These are phyloP conservation scores for Conistra vaccinii DNA, from an alignment of 2,888 invertebrate genomes.

Conservation along the genomic window DNA sequence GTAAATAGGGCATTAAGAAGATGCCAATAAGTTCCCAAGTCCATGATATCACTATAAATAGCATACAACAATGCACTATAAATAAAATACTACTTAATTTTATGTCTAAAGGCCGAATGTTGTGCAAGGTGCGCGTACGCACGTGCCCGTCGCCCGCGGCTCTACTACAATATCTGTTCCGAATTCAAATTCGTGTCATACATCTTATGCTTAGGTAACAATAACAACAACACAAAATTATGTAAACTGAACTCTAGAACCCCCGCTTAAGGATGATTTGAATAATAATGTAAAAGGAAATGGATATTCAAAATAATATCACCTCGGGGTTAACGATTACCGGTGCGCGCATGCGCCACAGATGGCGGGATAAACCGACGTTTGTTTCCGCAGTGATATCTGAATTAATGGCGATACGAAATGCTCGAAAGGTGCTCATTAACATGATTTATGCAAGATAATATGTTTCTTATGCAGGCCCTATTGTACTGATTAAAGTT, in stretches of 20 bases:
- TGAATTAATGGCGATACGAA: conserved; percentile 90
- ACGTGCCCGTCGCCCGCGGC: conserved; percentile 88
- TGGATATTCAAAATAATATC: conserved; percentile 90
- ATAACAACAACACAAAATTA: conserved; percentile 75
- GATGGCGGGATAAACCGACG: conserved; percentile 90
- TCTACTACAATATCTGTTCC: conserved; percentile 85
- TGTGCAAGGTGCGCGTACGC: conserved; percentile 89
- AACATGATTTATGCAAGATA: conserved; percentile 90
- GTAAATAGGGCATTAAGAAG: conserved; percentile 61
- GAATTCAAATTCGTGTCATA: conserved; percentile 90
- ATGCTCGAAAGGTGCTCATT: conserved; percentile 90
- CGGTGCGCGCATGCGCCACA: conserved; percentile 89
- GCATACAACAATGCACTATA: conserved; percentile 74
- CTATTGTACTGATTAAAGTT: conserved; percentile 83
- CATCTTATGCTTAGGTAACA: conserved; percentile 83
- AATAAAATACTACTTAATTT: conserved; percentile 82
- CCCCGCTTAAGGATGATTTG: conserved; percentile 83
- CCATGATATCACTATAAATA: conserved; percentile 66
- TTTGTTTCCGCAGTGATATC: conserved; percentile 91
- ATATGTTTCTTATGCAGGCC: conserved; percentile 84
- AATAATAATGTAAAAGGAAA: conserved; percentile 88
- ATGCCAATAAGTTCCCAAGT: conserved; percentile 54
- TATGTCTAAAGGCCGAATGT: conserved; percentile 78
- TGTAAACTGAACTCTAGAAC: conserved; percentile 86
- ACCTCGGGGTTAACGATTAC: conserved; percentile 91